phyloP scores from a whole-genome alignment of 2,113 vertebrate genomes.

The Oceanites oceanicus region DNA sequence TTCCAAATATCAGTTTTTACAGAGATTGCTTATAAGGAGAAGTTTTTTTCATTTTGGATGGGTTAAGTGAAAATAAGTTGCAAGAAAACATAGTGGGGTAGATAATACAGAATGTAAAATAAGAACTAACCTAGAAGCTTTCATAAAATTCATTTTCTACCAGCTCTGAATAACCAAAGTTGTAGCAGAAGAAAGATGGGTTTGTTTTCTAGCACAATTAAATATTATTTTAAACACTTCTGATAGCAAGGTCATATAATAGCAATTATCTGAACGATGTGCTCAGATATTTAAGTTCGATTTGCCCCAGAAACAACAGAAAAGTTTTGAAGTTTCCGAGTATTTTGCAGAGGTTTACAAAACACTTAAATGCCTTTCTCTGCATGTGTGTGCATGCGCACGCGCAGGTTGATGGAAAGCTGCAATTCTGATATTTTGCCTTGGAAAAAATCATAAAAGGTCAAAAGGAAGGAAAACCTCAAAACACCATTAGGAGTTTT shows the following conservation, averaged over 20 bases:
- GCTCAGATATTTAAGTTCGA: not conserved
- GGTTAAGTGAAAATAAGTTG: not conserved
- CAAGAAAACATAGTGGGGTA: not conserved
- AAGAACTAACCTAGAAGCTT: not conserved
- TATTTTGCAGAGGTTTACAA: not conserved
- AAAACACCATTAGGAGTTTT: not conserved
- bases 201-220: not conserved
- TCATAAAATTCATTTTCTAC: not conserved
- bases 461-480: not conserved
- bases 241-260: not conserved
- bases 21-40: not conserved
- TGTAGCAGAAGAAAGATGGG: not conserved
- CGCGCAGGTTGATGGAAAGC: not conserved
- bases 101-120: not conserved
- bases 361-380: not conserved
- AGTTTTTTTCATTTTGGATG: not conserved
- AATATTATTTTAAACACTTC: not conserved
- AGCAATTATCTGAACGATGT: not conserved
- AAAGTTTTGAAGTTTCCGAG: not conserved
- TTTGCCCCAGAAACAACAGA: not conserved
- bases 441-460: not conserved
- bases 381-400: rapidly evolving
- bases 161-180: not conserved
- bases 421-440: not conserved
- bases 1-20: not conserved